A percentile compares a stretch with the other conserved stretches of the same genome.
Conservation (phyloP, 1,140 invertebrate species). For the Drosophila mayri region DNA sequence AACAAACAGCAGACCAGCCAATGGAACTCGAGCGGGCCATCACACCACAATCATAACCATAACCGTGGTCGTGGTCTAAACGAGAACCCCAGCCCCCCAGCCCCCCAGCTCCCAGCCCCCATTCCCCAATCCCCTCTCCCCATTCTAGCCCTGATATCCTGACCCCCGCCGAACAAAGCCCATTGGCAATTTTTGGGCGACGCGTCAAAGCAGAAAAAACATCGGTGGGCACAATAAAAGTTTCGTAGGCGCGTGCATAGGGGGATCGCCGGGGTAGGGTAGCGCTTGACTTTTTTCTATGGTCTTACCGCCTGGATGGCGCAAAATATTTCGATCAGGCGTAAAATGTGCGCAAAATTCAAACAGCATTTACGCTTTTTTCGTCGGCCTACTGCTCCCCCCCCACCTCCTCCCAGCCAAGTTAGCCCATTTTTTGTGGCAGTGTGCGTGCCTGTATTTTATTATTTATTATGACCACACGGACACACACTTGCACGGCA, state of each 20-base stretch:
- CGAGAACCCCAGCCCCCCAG: slow-evolving; percentile 28
- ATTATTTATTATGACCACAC: slow-evolving; percentile 79
- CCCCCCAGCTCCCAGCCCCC: too few species aligned
- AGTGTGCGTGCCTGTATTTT: slow-evolving; percentile 69
- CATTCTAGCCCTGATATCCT: neutral
- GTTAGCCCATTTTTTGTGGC: slow-evolving; percentile 30
- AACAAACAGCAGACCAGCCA: slow-evolving; percentile 75
- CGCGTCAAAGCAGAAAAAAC: slow-evolving; percentile 83
- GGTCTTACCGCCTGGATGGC: slow-evolving; percentile 42
- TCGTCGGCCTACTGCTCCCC: neutral
- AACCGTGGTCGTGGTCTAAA: slow-evolving; percentile 53
- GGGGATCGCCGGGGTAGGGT: slow-evolving; percentile 5
- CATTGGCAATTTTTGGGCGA: slow-evolving; percentile 76
- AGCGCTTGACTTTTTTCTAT: slow-evolving; percentile 66
- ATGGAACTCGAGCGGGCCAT: slow-evolving; percentile 66
- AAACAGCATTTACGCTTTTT: slow-evolving; percentile 62
- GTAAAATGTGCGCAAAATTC: slow-evolving; percentile 84
- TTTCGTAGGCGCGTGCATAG: slow-evolving; percentile 56
- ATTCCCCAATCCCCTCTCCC: neutral
- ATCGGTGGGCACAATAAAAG: slow-evolving; percentile 73
- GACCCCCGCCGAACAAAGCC: slow-evolving; percentile 37
- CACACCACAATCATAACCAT: slow-evolving; percentile 75
- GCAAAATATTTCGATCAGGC: slow-evolving; percentile 82
- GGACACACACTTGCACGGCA: slow-evolving; percentile 35
- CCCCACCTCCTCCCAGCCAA: neutral